Evolutionary conservation across 2,888 invertebrate species (phyloP).

Genomic region (Fragum fragum): DNA sequence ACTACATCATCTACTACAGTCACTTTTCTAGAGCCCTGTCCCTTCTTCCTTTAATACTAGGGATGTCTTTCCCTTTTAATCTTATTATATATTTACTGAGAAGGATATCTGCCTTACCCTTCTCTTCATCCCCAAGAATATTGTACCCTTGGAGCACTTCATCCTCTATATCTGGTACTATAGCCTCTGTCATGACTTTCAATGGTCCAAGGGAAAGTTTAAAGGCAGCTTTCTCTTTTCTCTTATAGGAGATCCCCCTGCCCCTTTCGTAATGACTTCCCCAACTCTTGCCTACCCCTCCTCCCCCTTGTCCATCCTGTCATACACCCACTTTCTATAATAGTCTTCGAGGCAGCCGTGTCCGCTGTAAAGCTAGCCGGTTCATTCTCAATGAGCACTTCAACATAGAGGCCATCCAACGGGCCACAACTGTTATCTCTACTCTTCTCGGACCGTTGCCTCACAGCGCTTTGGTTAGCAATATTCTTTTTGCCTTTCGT

Average conservation of each 20-base stretch:
- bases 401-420: conserved; percentile 17
- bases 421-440: neutral
- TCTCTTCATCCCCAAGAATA: conserved; percentile 35
- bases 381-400: conserved; percentile 7
- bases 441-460: no score
- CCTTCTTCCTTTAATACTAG: conserved; percentile 18
- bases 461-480: no score
- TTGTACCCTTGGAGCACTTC: conserved; percentile 52
- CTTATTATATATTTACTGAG: conserved; percentile 35
- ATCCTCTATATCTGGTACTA: conserved; percentile 57
- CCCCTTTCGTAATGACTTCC: conserved; percentile 17
- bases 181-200: conserved; percentile 27
- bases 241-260: neutral
- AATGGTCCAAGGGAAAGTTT: no score
- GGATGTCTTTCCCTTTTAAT: conserved; percentile 32
- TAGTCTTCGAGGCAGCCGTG: no score
- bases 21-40: no score
- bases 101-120: no score
- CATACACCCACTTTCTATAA: no score
- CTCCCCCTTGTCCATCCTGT: neutral
- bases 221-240: no score
- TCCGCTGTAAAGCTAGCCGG: no score
- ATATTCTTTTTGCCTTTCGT: no score
- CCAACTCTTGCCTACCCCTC: conserved; percentile 18
- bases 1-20: no score